Base-by-base conservation (phyloP, 1,140 invertebrate species). In the Lepidotrigona ventralis region DNA sequence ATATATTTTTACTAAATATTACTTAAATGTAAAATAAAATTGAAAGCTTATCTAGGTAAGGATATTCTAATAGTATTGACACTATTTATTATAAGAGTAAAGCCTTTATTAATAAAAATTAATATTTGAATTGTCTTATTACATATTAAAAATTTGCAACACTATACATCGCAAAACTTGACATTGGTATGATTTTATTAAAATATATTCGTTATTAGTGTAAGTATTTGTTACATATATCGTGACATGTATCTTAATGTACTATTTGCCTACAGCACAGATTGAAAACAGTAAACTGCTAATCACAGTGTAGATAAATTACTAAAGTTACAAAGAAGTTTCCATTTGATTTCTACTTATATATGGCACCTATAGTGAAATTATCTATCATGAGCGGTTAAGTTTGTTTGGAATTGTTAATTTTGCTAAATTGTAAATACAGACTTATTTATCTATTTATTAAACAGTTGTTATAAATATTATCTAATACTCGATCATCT, bases 21-120 rank as follows among this genome's bases (percentile, higher is more conserved):
- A 91, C 58, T 87, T 81, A 39, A 85, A 79, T 60, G 64, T 9
- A 68, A n/a, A 56, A 51, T 60, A 64, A 64, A 12, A 51, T 63
- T 39, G 26, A 54, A 64, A 33, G 3, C 1, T 53, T 63, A 66
- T 21, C n/a, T 33, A 33, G 29, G 29, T 23, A 53, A 14, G 19
- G n/a, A 53, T 54, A 72, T 56, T 29, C 3, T 56, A 23, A 29
- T 33, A n/a, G 19, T 14, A 51, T 73, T 33, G 19, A 63, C 46
- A 12, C 19, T 68, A 1, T 51, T 68, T 33, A 3, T 72, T 77
- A 53, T 19, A 77, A 81, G 64, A 88, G 75, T 88, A 87, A 90
- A 86, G 73, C 83, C 77, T 91, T 92, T 91, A 90, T 91, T 91
- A 86, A 90, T 91, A 89, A 91, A 91, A 90, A 77, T 77, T 91